Base-by-base conservation (phyloP, 2,888 invertebrate species). In the Catocala nupta region DNA sequence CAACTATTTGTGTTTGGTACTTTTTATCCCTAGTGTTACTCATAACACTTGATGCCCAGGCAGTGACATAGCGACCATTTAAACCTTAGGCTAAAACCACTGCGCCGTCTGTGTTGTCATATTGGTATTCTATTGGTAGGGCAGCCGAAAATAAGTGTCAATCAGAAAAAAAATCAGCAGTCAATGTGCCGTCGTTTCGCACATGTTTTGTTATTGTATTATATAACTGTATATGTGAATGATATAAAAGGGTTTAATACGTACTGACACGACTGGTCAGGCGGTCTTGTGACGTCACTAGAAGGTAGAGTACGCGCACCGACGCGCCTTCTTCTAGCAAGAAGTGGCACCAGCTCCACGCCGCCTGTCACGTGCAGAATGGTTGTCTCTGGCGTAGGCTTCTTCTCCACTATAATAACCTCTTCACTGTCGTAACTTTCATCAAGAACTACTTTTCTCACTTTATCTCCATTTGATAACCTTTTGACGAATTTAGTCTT, bases 321-420 rank as follows among this genome's bases (percentile, higher is more conserved):
- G 5, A 92, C 86, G 5, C 91, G 87, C 64, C 96, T 93, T 74
- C 96, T 95, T 69, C 96, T 95, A 25, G 97, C 96, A 70, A 97
- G 88, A 55, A 97, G 90, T 2, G 97, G 96, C 59, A 97, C 97
- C 81, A 97, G 91, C 88, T 97, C 97, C 55, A 97, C 95, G 25
- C 97, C 97, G 16, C 96, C 96, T 1, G 95, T 96, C 67, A 95
- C 81, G 65, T 89, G 85, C 16, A 93, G 71, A 57, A 94, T 90
- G 13, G 86, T 79, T 10, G 85, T 83, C 66, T 94, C 94, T 13
- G 94, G 93, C 5, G 94, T 94, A 12, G 75, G 76, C 55, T 92
- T 90, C 65, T 89, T 89, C 52, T 87, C 86, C 25, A 61, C 71
- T 12, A 60, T 63, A 59, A 65, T 57, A 33, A 55, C 49, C 47